These are phyloP conservation scores for Petrolisthes cinctipes DNA, from an alignment of 2,888 invertebrate genomes.

Conservation along the genomic window DNA sequence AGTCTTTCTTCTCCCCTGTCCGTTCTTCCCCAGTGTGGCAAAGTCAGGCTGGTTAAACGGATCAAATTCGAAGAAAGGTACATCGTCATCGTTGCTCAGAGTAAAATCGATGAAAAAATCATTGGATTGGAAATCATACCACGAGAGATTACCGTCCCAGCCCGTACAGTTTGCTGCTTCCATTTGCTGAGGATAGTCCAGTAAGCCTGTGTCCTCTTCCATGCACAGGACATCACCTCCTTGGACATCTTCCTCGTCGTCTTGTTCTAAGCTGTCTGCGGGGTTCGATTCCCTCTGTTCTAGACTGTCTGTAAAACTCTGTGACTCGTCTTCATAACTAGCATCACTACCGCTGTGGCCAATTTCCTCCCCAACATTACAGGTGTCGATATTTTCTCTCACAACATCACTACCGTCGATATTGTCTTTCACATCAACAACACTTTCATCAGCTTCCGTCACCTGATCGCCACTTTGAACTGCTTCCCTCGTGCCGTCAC, in stretches of 20 bases:
- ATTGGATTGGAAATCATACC: conserved; percentile 39
- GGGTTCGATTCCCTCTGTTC: conserved; percentile 23
- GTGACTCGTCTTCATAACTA: too few relatives aligned
- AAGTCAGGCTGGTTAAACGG: conserved; percentile 2
- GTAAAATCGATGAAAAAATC: conserved; percentile 46
- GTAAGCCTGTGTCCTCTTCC: neutral
- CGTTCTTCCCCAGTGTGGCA: neutral
- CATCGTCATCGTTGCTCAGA: conserved; percentile 7
- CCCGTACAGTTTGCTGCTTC: neutral
- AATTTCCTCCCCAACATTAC: too few relatives aligned
- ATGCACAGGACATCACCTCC: neutral
- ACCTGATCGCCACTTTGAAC: neutral
- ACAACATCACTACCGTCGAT: too few relatives aligned
- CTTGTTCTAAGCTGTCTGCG: conserved; percentile 34
- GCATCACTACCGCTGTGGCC: too few relatives aligned
- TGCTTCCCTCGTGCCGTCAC: neutral
- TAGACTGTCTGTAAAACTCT: too few relatives aligned
- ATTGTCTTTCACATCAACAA: neutral
- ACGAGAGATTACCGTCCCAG: conserved; percentile 14
- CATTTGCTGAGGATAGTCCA: neutral
- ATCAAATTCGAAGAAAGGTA: conserved; percentile 28
- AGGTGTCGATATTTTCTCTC: too few relatives aligned
- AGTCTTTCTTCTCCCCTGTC: neutral
- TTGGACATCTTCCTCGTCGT: conserved; percentile 1
- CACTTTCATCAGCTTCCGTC: neutral